Base-by-base conservation (phyloP, 2,797 vertebrate genomes). In the Podargus strigoides region DNA sequence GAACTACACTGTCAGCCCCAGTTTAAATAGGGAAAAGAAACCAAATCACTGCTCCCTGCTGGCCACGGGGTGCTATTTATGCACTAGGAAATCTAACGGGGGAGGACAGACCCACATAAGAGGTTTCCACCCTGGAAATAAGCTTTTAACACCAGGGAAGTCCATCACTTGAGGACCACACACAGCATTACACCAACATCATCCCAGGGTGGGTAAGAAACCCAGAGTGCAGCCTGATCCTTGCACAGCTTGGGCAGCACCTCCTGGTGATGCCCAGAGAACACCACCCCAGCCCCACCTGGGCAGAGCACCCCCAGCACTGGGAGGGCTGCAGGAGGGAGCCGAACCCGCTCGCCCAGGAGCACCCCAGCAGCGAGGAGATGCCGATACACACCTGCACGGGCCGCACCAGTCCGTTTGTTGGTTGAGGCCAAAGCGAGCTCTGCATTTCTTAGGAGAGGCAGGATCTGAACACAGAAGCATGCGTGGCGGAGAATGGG, bases 381-480 rank as follows among this genome's bases (percentile, higher is more conserved):
- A 95, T 94, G 91, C 96, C 21, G 89, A 98, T 99, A 99, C 99
- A 98, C 98, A 99, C 99, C 99, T 99, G 99, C 99, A 99, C 30
- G 99, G 99, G 97, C 99, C 99, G 97, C 99, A 99, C 99, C 99
- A 99, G 99, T 99, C 99, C 97, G 98, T 99, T 98, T 99, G 99
- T 99, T 99, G 99, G 98, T 99, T 99, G 98, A 99, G 99, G 98
- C 99, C 99, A 98, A 99, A 99, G 98, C 99, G 99, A 98, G 99
- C 99, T 98, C 99, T 98, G 98, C 99, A 99, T 99, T 99, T 99
- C 99, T 99, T 99, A 99, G 99, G 99, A 97, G 99, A 99, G 98
- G 99, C 99, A 91, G 98, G 99, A 98, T 99, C 99, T 99, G 98
- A 99, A 98, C 97, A 97, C 98, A 98, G 98, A 95, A 98, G 98